Evolutionary conservation across 1,140 invertebrate genomes (phyloP).

Genomic region (Drosophila athabasca): DNA sequence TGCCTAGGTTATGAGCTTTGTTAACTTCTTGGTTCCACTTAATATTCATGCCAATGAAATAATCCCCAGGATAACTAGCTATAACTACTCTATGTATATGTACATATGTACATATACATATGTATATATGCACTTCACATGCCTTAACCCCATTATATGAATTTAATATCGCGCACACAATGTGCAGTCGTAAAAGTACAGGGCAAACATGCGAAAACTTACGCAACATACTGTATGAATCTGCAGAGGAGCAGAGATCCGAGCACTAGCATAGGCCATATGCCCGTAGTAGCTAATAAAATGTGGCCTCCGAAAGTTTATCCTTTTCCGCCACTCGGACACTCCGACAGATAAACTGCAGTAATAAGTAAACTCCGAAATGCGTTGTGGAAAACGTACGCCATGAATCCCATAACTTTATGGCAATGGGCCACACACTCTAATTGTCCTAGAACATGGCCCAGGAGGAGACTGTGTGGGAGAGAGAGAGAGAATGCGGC

Average conservation of each 20-base stretch:
- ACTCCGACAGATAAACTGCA: conserved; percentile 54
- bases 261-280: background rate
- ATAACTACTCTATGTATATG: background rate
- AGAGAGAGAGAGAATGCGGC: background rate
- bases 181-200: conserved; percentile 42
- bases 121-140: conserved; percentile 4
- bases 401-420: conserved; percentile 79
- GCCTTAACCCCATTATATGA: conserved; percentile 15
- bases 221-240: conserved; percentile 3
- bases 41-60: background rate
- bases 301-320: conserved; percentile 52
- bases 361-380: conserved; percentile 72
- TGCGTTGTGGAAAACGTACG: conserved; percentile 59
- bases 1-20: too few relatives aligned
- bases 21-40: too few relatives aligned
- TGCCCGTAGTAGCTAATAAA: conserved; percentile 60
- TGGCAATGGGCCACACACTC: conserved; percentile 64
- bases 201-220: conserved; percentile 20
- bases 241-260: background rate
- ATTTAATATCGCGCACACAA: conserved; percentile 46
- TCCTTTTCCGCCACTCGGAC: background rate
- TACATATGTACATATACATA: too few relatives aligned
- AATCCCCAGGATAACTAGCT: conserved; percentile 14
- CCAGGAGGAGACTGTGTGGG: background rate
- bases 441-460: conserved; percentile 65